Base-by-base conservation (phyloP, 92 coral and sea anemone species). In the Heliopora coerulea region DNA sequence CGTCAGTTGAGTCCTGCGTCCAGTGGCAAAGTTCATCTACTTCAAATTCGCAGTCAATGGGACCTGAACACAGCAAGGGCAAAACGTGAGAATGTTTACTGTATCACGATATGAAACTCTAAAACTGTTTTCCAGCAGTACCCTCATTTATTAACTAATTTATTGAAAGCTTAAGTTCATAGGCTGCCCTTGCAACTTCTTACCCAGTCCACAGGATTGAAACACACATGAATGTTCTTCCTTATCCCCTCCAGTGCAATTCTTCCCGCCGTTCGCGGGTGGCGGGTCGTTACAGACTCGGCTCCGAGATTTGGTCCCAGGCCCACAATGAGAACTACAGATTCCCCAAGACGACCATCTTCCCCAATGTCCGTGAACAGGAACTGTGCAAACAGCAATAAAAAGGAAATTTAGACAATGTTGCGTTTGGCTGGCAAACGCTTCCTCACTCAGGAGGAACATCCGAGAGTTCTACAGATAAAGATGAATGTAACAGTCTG, bases 261-360 rank as follows among this genome's bases (percentile, higher is more conserved):
- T 13, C n/a, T 56, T 65, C 44, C 97, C 97, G 49, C 90, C 84
- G 64, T 89, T 65, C 23, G 67, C 75, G 8, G 97, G 89, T 10
- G 62, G 72, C 0, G 97, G 97, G 65, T 92, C 96, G 40, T 84
- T 87, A 67, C 97, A 92, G 41, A 52, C 61, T n/a, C 97, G 96
- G 15, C 83, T 72, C 58, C 97, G 73, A 41, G 65, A 63, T 40
- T 82, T 62, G 14, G 79, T 82, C 21, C 96, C 97, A 33, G 82
- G 72, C 3, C 90, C 96, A 64, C 97, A 92, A 3, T 86, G 65
- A 62, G 59, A 29, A 65, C 87, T 87, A 68, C 97, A 92, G 34
- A 59, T 54, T 19, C 63, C 58, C 97, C 97, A 92, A 9, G 90
- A 78, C n/a, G 97, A 92, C 97, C 97, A 92, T 52, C 90, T 84